Evolutionary conservation across 2,888 invertebrate species (phyloP), one percentile per base, ranked within the genome.

Genomic region (Lasioglossum zephyrum): DNA sequence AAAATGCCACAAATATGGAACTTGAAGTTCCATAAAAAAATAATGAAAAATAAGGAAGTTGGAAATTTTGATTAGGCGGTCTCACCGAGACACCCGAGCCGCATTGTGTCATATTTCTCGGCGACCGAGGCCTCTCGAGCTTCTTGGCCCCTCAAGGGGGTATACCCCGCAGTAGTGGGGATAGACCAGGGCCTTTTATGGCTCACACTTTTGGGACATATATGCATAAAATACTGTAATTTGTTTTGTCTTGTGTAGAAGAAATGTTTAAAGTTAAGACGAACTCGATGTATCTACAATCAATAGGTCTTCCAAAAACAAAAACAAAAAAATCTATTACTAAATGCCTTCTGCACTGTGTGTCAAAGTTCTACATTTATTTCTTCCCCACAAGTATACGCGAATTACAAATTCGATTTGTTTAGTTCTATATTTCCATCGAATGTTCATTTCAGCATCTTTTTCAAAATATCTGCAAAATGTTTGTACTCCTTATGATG

Each of bases 391-490:
- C 44, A 44, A 41, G n/a, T n/a, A 53, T 57, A 53, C 16, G 18
- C 57, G 18, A 13, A 57, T 16, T 79, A 13, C n/a, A 78, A 73
- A 74, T 36, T 31, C 74, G 36, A 16, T 36, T 74, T 16, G 63
- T 74, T 73, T 57, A 72, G 18, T 69, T 57, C 73, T 18, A 72
- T 60, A 47, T 26, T 72, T 36, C 0, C n/a, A 39, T 66, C n/a
- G 9, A n/a, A 66, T 16, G 72, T 77, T 88, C 88, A 93, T 80
- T 91, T 92, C 26, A 84, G 74, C 86, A 94, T 93, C 87, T 92
- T 94, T 49, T 87, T 92, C 49, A 94, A 82, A 80, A 94, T 92
- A 78, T 94, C 94, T 18, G 88, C 77, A 74, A 93, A 94, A 85
- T 94, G 93, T 76, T 93, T 91, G 79, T 93, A 94, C 66, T 92